Evolutionary conservation across 2,113 vertebrate genomes (phyloP), one percentile per base, ranked within the genome.

Genomic region (Ciconia maguari): DNA sequence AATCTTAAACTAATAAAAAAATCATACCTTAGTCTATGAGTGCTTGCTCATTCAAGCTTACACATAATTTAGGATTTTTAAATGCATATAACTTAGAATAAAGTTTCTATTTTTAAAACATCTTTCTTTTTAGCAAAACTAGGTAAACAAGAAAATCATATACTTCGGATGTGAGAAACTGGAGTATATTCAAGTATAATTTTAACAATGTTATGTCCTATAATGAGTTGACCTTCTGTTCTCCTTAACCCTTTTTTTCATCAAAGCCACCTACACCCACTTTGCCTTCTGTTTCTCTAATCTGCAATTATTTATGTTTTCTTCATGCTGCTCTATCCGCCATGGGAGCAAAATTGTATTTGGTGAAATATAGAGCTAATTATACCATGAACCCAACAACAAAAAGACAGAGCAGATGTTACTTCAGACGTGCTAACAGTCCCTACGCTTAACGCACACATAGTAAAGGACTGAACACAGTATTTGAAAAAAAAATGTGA

Each of bases 271-370:
- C 97, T 97, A 98, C 97, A 98, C 97, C 94, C 98, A 97, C 97
- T 98, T 98, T 97, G 98, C 98, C 98, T 98, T 98, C 98, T 98
- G 98, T 98, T 98, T 98, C 98, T 98, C 98, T 98, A 98, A 98
- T 98, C 98, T 98, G 98, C 98, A 98, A 98, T 98, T 98, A 98
- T 98, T 98, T 98, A 98, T 98, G 98, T 98, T 98, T 98, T 98
- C 97, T 98, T 98, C 98, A 98, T 96, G 98, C 98, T 98, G 98
- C 94, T 98, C 97, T 96, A 97, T 98, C 98, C 96, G 66, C 98
- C 98, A 97, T 98, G 98, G 98, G 98, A 98, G 94, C 95, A 98
- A 98, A 98, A 98, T 96, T 98, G 98, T 98, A 98, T 98, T 98
- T 98, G 97, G 97, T 98, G 98, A 98, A 98, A 98, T 98, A 98